phyloP scores from a whole-genome alignment of 2,113 vertebrate genomes.

The Murina feae region DNA sequence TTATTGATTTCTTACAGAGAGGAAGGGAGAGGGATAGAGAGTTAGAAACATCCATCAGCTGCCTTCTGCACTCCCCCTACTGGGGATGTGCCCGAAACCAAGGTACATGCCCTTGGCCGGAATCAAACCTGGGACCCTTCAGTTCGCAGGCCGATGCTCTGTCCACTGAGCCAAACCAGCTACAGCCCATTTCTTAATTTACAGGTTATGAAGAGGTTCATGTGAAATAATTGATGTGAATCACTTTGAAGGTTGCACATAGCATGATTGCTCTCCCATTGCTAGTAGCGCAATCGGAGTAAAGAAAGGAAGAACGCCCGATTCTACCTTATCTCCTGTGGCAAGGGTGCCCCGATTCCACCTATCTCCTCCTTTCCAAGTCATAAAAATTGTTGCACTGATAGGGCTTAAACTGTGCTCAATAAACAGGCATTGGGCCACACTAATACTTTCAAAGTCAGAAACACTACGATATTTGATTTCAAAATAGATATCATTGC shows the following conservation, averaged over 20 bases:
- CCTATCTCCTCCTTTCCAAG: neutral
- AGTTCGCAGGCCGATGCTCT: too few relatives aligned
- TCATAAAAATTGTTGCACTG: neutral
- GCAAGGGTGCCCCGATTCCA: neutral
- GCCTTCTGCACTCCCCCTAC: too few relatives aligned
- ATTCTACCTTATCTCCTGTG: too few relatives aligned
- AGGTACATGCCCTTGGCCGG: too few relatives aligned
- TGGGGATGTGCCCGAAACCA: too few relatives aligned
- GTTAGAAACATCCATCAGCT: too few relatives aligned
- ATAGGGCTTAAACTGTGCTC: neutral
- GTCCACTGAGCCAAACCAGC: too few relatives aligned
- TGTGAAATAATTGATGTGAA: neutral
- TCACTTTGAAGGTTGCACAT: neutral
- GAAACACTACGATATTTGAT: neutral
- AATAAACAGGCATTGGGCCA: neutral
- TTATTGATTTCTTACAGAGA: too few relatives aligned
- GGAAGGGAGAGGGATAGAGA: too few relatives aligned
- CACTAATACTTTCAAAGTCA: neutral
- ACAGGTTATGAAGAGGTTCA: neutral
- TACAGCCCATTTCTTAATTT: neutral
- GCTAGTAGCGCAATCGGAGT: neutral
- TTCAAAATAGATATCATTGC: neutral
- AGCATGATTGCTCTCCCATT: neutral
- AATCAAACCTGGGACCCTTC: too few relatives aligned
- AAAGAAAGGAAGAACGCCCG: neutral